These are phyloP conservation scores for Hirundo rustica DNA, from an alignment of 2,797 vertebrate genomes.

Conservation along the genomic window DNA sequence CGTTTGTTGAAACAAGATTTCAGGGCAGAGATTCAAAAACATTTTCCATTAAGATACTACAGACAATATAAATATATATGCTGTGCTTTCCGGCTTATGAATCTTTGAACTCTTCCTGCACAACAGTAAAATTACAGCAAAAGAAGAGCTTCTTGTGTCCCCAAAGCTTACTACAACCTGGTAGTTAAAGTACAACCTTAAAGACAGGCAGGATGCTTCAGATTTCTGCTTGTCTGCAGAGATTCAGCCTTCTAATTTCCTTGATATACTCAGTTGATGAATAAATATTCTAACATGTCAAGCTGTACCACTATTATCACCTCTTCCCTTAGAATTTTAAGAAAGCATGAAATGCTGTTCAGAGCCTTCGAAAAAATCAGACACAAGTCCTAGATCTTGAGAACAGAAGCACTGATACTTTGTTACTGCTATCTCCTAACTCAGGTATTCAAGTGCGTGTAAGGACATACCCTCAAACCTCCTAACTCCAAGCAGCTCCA, in stretches of 20 bases:
- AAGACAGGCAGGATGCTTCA: not conserved
- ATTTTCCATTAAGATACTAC: not conserved
- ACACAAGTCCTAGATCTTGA: not conserved
- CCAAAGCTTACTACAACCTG: not conserved
- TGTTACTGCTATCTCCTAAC: not conserved
- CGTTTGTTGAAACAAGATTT: not conserved
- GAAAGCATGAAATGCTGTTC: not conserved
- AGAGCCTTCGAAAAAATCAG: not conserved
- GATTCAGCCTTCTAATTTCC: not conserved
- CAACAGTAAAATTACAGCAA: not conserved
- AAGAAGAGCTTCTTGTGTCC: not conserved
- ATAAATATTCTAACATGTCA: not conserved
- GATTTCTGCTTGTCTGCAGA: not conserved
- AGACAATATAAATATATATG: too few species aligned
- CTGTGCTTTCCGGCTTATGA: accelerated
- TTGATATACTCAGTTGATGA: not conserved
- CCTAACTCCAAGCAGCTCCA: not conserved
- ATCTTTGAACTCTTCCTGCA: not conserved
- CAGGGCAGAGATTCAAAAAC: not conserved
- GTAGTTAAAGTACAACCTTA: not conserved
- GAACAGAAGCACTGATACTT: not conserved
- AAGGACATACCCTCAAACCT: not conserved
- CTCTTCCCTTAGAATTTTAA: not conserved
- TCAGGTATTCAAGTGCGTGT: not conserved
- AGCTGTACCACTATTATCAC: not conserved